Percentiles rank a stretch among this genome's conserved stretches.
These are phyloP conservation scores for Hypomecis atomaria DNA, from an alignment of 2,888 invertebrate genomes.

Conservation along the genomic window DNA sequence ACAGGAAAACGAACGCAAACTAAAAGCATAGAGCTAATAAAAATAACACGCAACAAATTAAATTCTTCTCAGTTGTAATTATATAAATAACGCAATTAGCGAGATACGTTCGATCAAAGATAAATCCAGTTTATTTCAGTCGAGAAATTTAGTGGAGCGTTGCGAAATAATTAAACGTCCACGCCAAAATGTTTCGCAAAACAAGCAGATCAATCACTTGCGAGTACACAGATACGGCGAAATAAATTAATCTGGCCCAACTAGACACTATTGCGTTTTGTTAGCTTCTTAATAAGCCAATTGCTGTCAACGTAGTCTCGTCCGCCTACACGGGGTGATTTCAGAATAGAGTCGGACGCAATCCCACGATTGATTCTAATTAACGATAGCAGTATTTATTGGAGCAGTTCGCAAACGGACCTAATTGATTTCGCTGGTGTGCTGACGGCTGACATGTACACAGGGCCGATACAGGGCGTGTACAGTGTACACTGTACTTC, in stretches of 20 bases:
- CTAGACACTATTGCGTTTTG: slow-evolving; percentile 64
- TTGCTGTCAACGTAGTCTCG: slow-evolving; percentile 68
- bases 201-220: slow-evolving; percentile 57
- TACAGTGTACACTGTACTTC: neutral
- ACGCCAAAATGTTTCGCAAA: slow-evolving; percentile 46
- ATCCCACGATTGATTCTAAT: slow-evolving; percentile 83
- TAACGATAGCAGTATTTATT: slow-evolving; percentile 84
- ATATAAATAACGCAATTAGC: slow-evolving; percentile 34
- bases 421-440: slow-evolving; percentile 78
- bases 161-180: slow-evolving; percentile 45
- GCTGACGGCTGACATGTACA: slow-evolving; percentile 56
- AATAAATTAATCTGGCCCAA: slow-evolving; percentile 62
- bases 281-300: slow-evolving; percentile 75
- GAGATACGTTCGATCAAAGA: slow-evolving; percentile 37
- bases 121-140: slow-evolving; percentile 42
- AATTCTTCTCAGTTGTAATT: slow-evolving; percentile 20
- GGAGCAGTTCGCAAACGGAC: slow-evolving; percentile 78
- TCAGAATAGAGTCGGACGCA: slow-evolving; percentile 74
- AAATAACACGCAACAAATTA: slow-evolving; percentile 22
- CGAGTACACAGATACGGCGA: slow-evolving; percentile 53
- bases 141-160: slow-evolving; percentile 41
- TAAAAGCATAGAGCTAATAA: slow-evolving; percentile 9
- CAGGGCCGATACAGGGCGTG: slow-evolving; percentile 36
- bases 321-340: slow-evolving; percentile 74
- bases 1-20: slow-evolving; percentile 21